Percentiles rank a stretch among this genome's conserved stretches.
Conservation (phyloP, 2,113 vertebrate species). For the Probosciger aterrimus region DNA sequence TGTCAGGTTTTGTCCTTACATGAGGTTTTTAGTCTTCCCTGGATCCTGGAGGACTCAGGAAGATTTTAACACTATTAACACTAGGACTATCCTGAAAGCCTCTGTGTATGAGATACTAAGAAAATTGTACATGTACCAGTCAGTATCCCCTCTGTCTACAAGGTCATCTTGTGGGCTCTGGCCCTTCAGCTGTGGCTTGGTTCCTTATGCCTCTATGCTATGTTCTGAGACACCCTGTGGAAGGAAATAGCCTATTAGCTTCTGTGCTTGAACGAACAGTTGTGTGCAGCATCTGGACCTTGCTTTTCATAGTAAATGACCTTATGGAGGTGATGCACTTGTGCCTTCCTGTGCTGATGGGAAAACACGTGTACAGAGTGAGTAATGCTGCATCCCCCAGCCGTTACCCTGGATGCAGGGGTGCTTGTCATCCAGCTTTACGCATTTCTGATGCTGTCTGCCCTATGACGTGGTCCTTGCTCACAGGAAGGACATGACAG, state of each 20-base stretch:
- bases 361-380: accelerated
- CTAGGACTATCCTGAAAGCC: neutral
- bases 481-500: neutral
- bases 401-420: no score
- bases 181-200: neutral
- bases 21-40: neutral
- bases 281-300: no score
- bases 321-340: neutral
- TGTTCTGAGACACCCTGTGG: no score
- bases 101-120: neutral
- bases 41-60: neutral
- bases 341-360: accelerated
- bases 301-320: neutral
- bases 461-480: neutral
- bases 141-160: neutral
- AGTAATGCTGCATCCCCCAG: neutral
- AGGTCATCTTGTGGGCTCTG: neutral
- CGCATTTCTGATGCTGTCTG: neutral
- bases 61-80: neutral
- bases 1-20: neutral
- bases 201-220: neutral
- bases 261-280: neutral
- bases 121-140: neutral
- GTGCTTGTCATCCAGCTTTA: neutral
- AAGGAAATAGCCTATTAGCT: neutral